Base-by-base conservation (phyloP, 2,888 invertebrate genomes). In the Campoplex capitator region DNA sequence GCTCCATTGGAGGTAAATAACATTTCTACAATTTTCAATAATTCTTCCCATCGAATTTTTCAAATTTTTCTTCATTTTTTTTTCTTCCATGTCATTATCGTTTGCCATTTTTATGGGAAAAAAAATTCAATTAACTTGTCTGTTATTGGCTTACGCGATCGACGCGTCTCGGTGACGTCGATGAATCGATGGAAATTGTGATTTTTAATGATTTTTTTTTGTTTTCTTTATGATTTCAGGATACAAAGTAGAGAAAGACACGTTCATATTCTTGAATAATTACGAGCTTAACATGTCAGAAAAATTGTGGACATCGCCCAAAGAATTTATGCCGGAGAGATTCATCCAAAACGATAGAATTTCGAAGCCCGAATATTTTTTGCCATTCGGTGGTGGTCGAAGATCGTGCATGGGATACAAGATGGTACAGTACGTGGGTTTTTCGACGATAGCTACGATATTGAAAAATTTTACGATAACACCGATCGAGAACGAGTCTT, bases 341-440 rank as follows among this genome's bases (percentile, higher is more conserved):
- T 97, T 97, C 91, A 91, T 97, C n/a, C 94, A 94, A 82, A 94
- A 95, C 32, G 96, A 95, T 0, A 93, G 94, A 70, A 92, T 97
- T 18, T 90, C 94, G 4, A 97, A 96, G 90, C 96, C 97, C 0
- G 96, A 96, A 45, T 95, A 96, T 91, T 97, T 97, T 91, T 92
- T 97, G 32, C 97, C 97, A 0, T 97, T 97, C 92, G 96, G 96
- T 0, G 96, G 96, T 6, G 97, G 97, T 0, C 95, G 96, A 87
- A 94, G 97, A 58, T 96, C 96, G 51, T 97, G 97, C 92, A 96
- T 97, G 96, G 97, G 97, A 0, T 96, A 96, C 93, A 96, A 96
- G 91, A 95, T 97, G 94, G 96, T 96, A 0, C 96, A 96, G 88
- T 95, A 96, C 75, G 91, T 96, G 11, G 95, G 96, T 78, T 96